Evolutionary conservation across 2,797 vertebrate species (phyloP).

Genomic region (Scomberomorus guttatus): DNA sequence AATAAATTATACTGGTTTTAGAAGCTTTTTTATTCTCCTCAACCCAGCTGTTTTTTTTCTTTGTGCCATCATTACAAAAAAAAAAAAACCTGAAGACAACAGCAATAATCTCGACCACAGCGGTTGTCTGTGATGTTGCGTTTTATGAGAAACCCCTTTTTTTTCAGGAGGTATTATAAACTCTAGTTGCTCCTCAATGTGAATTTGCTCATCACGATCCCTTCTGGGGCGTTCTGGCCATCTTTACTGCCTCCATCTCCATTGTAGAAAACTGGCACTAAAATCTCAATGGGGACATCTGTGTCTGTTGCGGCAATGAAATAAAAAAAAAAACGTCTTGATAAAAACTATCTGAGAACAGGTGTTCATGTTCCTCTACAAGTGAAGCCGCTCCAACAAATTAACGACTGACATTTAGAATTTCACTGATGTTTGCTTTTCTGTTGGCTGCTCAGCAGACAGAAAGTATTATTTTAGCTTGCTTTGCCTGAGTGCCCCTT

Average conservation of each 20-base stretch:
- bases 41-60: constrained; percentile 23
- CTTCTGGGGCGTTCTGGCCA: constrained; percentile 72
- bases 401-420: constrained; percentile 80
- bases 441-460: constrained; percentile 59
- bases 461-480: constrained; percentile 70
- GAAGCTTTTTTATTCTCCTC: constrained; percentile 41
- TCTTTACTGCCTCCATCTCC: constrained; percentile 70
- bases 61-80: constrained; percentile 39
- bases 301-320: constrained; percentile 74
- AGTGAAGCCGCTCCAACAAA: constrained; percentile 76
- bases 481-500: constrained; percentile 47
- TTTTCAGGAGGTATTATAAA: constrained; percentile 75
- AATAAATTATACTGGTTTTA: constrained; percentile 56
- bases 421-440: constrained; percentile 79
- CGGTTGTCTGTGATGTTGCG: constrained; percentile 24
- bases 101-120: constrained; percentile 17
- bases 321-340: constrained; percentile 62
- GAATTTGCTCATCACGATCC: constrained; percentile 61
- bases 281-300: constrained; percentile 85
- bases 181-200: constrained; percentile 64
- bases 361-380: constrained; percentile 75
- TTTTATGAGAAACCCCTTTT: constrained; percentile 62
- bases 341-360: constrained; percentile 76
- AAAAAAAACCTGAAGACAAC: constrained; percentile 44
- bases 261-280: constrained; percentile 75